Conservation (phyloP, 2,113 vertebrate genomes). For the Lycaon pictus region DNA sequence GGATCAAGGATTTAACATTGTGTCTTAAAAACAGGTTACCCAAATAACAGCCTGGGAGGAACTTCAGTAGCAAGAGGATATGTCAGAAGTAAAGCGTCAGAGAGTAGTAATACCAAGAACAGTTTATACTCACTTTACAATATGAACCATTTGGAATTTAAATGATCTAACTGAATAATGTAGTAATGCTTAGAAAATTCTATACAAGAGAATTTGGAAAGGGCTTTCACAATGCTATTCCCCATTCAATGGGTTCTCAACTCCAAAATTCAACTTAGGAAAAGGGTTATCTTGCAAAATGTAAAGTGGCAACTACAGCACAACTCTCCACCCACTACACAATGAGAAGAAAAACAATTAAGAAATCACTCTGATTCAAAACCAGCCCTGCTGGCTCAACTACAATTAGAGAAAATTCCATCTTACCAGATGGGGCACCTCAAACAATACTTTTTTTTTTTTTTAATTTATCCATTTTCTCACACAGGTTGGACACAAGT, state of each 20-base stretch:
- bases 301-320: neutral
- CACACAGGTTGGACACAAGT: neutral
- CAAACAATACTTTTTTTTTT: neutral
- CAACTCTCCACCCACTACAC: neutral
- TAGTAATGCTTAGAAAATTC: conserved; percentile 31
- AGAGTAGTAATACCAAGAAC: neutral
- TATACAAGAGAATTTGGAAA: neutral
- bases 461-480: neutral
- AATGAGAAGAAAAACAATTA: conserved; percentile 3
- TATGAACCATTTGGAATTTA: conserved; percentile 21
- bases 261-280: conserved; percentile 37
- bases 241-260: neutral
- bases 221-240: conserved; percentile 5
- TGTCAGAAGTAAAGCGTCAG: neutral
- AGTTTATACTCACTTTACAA: neutral
- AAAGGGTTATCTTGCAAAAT: conserved; percentile 46
- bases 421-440: neutral
- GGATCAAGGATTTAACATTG: neutral
- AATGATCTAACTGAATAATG: conserved; percentile 18
- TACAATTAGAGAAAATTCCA: conserved; percentile 37
- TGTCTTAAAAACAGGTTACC: neutral
- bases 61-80: neutral
- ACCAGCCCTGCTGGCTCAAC: neutral
- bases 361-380: neutral
- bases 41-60: neutral